phyloP scores from a whole-genome alignment of 2,797 vertebrate genomes.

The Cirrhinus molitorella region DNA sequence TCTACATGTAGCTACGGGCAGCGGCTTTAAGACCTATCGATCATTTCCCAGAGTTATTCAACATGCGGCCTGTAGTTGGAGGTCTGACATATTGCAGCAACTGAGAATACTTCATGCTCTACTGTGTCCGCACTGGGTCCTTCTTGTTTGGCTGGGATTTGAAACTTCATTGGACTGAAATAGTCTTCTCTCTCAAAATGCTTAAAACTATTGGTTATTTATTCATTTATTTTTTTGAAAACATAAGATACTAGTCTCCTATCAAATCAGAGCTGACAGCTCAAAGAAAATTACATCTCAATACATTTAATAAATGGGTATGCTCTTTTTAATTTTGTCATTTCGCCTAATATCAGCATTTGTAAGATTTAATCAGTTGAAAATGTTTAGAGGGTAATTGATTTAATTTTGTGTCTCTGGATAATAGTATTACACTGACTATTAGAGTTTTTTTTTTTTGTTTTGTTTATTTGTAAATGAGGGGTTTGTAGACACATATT shows the following conservation, averaged over 20 bases:
- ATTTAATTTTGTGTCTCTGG: background rate
- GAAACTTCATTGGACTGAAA: slow-evolving; percentile 15
- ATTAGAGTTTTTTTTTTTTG: too few relatives aligned
- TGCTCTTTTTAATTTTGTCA: background rate
- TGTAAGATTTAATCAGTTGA: background rate
- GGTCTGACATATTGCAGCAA: slow-evolving; percentile 32
- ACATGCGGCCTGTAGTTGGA: background rate
- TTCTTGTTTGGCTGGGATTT: slow-evolving; percentile 23
- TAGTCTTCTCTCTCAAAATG: background rate
- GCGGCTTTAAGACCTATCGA: slow-evolving; percentile 29
- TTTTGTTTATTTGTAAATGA: background rate
- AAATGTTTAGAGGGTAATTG: background rate
- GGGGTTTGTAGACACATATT: background rate
- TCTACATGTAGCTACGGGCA: slow-evolving; percentile 25
- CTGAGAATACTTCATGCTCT: background rate
- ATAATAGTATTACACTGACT: background rate
- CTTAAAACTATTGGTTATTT: background rate
- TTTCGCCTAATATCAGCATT: background rate
- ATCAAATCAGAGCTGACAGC: background rate
- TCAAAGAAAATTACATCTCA: background rate
- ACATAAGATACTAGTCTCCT: background rate
- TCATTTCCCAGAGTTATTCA: slow-evolving; percentile 22
- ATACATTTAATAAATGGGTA: background rate
- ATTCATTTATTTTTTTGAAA: background rate
- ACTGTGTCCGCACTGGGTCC: background rate